These are phyloP conservation scores for Pecten maximus DNA, from an alignment of 2,888 invertebrate species.

Conservation along the genomic window DNA sequence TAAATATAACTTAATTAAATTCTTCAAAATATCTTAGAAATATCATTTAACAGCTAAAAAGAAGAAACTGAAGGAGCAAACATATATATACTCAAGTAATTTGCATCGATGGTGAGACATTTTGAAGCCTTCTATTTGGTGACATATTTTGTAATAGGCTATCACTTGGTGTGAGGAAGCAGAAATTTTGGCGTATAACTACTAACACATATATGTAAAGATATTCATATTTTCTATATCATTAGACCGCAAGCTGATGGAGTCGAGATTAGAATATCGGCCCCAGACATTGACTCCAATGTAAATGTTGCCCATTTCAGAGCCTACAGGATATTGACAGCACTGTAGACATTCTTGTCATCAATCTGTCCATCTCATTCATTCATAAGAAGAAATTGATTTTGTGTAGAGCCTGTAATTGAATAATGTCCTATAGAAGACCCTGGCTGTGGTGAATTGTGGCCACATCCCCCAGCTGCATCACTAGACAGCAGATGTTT, in stretches of 20 bases:
- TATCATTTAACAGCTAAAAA: not conserved
- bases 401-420: constrained; percentile 23
- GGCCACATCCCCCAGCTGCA: not conserved
- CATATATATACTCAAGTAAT: not conserved
- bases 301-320: not conserved
- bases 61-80: not conserved
- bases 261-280: not conserved
- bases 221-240: not conserved
- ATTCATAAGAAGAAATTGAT: constrained; percentile 29
- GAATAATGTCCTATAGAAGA: not conserved
- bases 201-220: not conserved
- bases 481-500: not conserved
- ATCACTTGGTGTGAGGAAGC: not conserved
- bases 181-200: not conserved
- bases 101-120: not conserved
- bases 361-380: constrained; percentile 21
- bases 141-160: no score
- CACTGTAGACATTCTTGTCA: not conserved
- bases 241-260: not conserved
- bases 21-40: not conserved
- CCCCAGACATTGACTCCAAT: not conserved
- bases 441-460: not conserved
- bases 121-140: not conserved
- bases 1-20: not conserved
- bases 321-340: not conserved